Evolutionary conservation across 2,888 invertebrate species (phyloP), one percentile per base, ranked within the genome.

Genomic region (Eurois occulta): DNA sequence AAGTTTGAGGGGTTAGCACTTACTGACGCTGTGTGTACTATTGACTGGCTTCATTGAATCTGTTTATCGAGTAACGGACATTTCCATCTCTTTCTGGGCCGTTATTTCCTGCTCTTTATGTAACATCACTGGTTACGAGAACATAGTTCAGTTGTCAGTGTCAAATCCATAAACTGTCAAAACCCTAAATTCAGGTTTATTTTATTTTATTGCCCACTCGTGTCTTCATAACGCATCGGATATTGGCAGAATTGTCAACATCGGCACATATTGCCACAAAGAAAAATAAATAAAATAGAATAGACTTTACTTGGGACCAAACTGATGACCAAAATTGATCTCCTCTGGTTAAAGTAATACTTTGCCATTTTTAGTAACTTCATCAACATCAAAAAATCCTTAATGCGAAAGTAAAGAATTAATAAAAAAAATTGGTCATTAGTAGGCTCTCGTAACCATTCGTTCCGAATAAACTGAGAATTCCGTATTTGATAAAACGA

Each of bases 361-460:
- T 48, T 48, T n/a, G 4, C 16, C 66, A 76, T 62, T 67, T 41
- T 77, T 43, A 41, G 77, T 35, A 64, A 52, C 74, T 72, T 62
- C 16, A 60, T 71, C 32, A 65, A 18, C 8, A 60, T 75, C 28
- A 77, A 65, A 70, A 65, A 48, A 24, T 8, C 16, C 18, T 41
- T 7, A 67, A 58, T 7, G 35, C n/a, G 16, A 55, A 81, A 60
- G 16, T 28, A 41, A 55, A 46, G 28, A 74, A 60, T 43, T 68
- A 65, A 77, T 77, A 43, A 73, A 70, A 35, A 68, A 46, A 58
- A 35, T 52, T 16, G 24, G 52, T 32, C 60, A 75, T 78, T 70
- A 75, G 24, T 60, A 60, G 78, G 43, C 48, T 46, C 65, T 58
- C 24, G 21, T 70, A 46, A 70, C 41, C 75, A 83, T 72, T 75